These are phyloP conservation scores for Parnassius orleans DNA, from an alignment of 2,888 invertebrate species.

Conservation along the genomic window DNA sequence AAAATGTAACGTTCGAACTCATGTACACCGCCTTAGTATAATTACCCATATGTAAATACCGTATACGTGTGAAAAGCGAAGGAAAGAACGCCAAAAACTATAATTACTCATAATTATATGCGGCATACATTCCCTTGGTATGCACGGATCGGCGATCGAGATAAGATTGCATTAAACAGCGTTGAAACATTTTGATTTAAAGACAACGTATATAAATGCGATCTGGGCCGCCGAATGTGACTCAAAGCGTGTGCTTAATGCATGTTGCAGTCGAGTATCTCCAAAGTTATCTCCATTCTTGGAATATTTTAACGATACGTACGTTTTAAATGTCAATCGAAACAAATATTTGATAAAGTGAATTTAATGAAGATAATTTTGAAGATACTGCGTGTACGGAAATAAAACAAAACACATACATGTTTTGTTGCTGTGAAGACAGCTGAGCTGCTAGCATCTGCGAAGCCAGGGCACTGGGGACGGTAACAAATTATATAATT, in stretches of 20 bases:
- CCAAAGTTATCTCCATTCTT: constrained; percentile 60
- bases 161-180: constrained; percentile 76
- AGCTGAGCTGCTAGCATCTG: constrained; percentile 97
- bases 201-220: constrained; percentile 70
- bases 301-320: background rate
- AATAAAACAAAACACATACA: constrained; percentile 87
- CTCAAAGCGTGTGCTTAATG: constrained; percentile 74
- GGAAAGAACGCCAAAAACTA: constrained; percentile 72
- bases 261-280: constrained; percentile 61
- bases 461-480: constrained; percentile 97
- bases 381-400: constrained; percentile 56
- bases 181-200: constrained; percentile 80
- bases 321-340: constrained; percentile 3
- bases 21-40: constrained; percentile 68
- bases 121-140: constrained; percentile 73
- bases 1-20: constrained; percentile 68
- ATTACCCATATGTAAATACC: constrained; percentile 78
- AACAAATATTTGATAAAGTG: constrained; percentile 2
- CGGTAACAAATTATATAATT: constrained; percentile 79
- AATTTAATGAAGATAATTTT: constrained; percentile 38
- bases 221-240: constrained; percentile 58
- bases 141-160: constrained; percentile 72
- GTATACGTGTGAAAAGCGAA: constrained; percentile 78
- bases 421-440: constrained; percentile 95
- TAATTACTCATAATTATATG: constrained; percentile 77